Evolutionary conservation across 2,113 vertebrate genomes (phyloP).

Genomic region (Platycercus adscitus): DNA sequence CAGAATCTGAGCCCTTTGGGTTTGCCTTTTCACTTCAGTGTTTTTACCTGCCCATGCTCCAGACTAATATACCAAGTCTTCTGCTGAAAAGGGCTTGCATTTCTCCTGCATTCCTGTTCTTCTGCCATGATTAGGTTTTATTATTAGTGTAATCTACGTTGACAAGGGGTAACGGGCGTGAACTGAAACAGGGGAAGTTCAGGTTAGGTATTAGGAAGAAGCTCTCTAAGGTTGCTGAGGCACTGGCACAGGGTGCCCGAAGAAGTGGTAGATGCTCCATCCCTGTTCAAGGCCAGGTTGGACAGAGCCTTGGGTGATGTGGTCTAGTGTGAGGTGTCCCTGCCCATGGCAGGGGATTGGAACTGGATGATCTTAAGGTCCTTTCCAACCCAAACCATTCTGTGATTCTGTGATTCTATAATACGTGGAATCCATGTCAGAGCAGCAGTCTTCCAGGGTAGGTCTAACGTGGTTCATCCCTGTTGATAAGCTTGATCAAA

Average conservation of each 20-base stretch:
- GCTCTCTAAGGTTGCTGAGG: not conserved
- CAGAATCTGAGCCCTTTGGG: not conserved
- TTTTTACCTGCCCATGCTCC: not conserved
- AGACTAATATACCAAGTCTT: not conserved
- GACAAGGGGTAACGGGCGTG: not conserved
- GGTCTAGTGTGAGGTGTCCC: not conserved
- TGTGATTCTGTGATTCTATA: not conserved
- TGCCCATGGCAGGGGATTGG: not conserved
- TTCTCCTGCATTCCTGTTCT: not conserved
- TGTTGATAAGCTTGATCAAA: not conserved
- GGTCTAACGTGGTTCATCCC: not conserved
- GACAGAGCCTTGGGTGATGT: not conserved
- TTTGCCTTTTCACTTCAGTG: not conserved
- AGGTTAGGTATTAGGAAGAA: not conserved
- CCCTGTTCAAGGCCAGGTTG: not conserved
- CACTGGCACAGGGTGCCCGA: not conserved
- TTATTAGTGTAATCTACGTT: not conserved
- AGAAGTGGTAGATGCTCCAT: not conserved
- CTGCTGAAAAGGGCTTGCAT: not conserved
- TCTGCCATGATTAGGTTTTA: not conserved
- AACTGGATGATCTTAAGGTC: not conserved
- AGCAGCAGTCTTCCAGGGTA: not conserved
- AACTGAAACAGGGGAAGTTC: not conserved
- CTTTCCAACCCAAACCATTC: not conserved
- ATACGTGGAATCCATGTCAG: not conserved